Base-by-base conservation (phyloP, 1,140 invertebrate species). In the Meloidogyne hapla region DNA sequence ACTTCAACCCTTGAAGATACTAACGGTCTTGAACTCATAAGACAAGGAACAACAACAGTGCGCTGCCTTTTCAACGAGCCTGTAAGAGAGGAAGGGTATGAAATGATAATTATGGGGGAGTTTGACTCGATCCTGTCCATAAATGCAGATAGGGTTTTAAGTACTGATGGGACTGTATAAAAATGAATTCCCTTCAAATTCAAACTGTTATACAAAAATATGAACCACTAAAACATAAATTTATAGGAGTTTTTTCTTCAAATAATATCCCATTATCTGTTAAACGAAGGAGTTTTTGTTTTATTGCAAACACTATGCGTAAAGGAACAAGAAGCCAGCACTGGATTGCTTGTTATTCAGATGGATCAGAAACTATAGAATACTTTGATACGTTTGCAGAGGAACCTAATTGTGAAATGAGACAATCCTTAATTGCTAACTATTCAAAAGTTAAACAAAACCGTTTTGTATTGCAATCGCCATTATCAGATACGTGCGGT, bases 71-170 rank as follows among this genome's bases (percentile, higher is more conserved):
- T 33, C 28, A 33, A 33, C 6, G 28, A 33, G 6, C 28, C 28
- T 33, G 28, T 33, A 33, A 33, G 6, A 33, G 28, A 33, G 28
- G 28, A 33, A 5, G 77, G 77, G 10, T 25, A 40, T 38, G 64
- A 28, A n/a, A 65, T 78, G 77, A 3, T 75, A 8, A 63, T 79
- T 13, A 23, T 77, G 13, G 77, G 74, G 0, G 77, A 78, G 26
- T 78, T 78, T 26, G 77, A 78, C 38, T 25, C 5, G 25, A 18
- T 78, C 1, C 23, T 78, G 28, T 63, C 77, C 15, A 78, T 78
- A 13, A 63, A 78, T 77, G 38, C 33, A 8, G 56, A 79, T 66
- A 21, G 77, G 6, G 74, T 66, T 13, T 38, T 78, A 8, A 48
- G 78, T 38, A 75, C 56, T 42, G 77, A 78, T 23, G 63, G 73